Evolutionary conservation across 2,888 invertebrate genomes (phyloP), one percentile per base, ranked within the genome.

Genomic region (Trissonchulus latispiculum): DNA sequence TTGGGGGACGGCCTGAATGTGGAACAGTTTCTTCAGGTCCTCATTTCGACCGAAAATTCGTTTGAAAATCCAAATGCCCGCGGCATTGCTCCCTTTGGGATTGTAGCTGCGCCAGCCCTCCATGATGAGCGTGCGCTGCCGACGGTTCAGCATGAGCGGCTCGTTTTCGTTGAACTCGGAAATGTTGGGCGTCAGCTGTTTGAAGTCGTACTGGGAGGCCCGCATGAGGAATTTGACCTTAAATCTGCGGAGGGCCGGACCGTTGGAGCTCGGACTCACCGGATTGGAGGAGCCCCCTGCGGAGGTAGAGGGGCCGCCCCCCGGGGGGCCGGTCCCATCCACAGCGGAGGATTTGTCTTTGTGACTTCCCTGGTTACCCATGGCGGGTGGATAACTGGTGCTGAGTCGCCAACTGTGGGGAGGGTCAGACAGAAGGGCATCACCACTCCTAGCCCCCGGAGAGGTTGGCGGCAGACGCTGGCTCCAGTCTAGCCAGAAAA

Each of bases 121-220:
- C 28, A 61, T 62, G 8, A 73, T 31, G 28, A 74, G 29, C 31
- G 28, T n/a, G 3, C 35, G 36, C 37, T 74, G 37, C 33, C 35
- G 18, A 2, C 33, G 2, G 64, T 2, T 36, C 62, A 69, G 69
- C 69, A 31, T 8, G 3, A 35, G 31, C 8, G 35, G 29, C 36
- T 64, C 31, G 77, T 75, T 70, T 67, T 64, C 66, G 28, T 64
- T 64, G 35, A 64, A 64, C 35, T 64, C 66, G 8, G 66, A 8
- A 18, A 64, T 64, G 28, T 64, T 64, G 31, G 66, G 66, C 8
- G 66, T 64, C 31, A 64, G 66, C 66, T 64, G 31, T 29, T 33
- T 29, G 35, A 64, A 64, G 35, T 64, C 66, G 66, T 64, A 64
- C 35, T 64, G 66, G 32, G 8, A 15, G 31, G 66, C 31, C 8